Base-by-base conservation (phyloP, 1,140 invertebrate genomes). In the Aphis craccivora region DNA sequence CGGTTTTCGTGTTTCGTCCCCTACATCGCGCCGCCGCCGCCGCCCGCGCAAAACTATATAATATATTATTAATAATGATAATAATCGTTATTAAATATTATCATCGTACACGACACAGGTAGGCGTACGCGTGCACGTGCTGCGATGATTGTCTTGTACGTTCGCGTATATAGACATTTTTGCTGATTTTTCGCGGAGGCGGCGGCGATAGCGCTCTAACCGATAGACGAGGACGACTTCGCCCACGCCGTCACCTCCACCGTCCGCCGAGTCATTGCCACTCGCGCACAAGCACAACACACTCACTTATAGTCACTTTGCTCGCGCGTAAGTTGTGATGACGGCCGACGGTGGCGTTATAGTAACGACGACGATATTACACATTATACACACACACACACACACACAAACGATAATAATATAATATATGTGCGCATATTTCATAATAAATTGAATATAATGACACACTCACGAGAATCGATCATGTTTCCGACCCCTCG, bases 161-260 rank as follows among this genome's bases (percentile, higher is more conserved):
- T 4, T 14, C 60, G n/a, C 60, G 14, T n/a, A 76, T n/a, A 67
- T 45, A 45, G 1, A 11, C 9, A 30, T 30, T n/a, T 76, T n/a
- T n/a, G 60, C 60, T 76, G 60, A 76, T 76, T 76, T 76, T 76
- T 76, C n/a, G 60, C n/a, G 60, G 60, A 76, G 60, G 60, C 60
- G 60, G n/a, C 60, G n/a, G 60, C 60, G 60, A 76, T 76, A 76
- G 60, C 60, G 60, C 60, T n/a, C 60, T n/a, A 76, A 76, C 60
- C n/a, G 25, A 67, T n/a, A 11, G 76, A 35, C n/a, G 81, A 83
- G 81, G 81, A 83, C 81, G 60, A 76, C 60, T 76, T n/a, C n/a
- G 60, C 60, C 60, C 60, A 76, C 60, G n/a, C 60, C 60, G n/a
- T n/a, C 60, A 14, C 48, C 48, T 51, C 48, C 48, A 76, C 30